Evolutionary conservation across 2,888 invertebrate species (phyloP).

Genomic region (Campoplex nolae): DNA sequence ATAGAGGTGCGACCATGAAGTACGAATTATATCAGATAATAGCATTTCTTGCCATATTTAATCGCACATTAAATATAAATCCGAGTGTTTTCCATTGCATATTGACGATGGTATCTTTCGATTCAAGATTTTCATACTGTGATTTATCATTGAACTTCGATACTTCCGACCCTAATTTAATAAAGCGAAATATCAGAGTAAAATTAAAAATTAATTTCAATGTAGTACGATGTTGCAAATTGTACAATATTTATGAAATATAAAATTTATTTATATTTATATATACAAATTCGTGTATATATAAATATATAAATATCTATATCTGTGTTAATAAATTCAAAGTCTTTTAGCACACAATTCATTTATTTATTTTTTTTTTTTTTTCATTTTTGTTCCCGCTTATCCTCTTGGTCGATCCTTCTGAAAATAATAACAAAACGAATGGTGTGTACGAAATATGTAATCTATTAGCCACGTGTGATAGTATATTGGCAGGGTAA

Average conservation of each 20-base stretch:
- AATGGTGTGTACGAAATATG: slow-evolving; percentile 4
- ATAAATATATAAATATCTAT: slow-evolving; percentile 60
- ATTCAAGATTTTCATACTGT: slow-evolving; percentile 39
- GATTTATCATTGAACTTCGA: slow-evolving; percentile 25
- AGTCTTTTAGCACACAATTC: slow-evolving; percentile 78
- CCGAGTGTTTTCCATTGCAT: slow-evolving; percentile 37
- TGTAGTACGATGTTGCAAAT: slow-evolving; percentile 66
- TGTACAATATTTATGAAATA: slow-evolving; percentile 59
- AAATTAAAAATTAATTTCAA: slow-evolving; percentile 53
- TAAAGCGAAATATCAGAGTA: slow-evolving; percentile 50
- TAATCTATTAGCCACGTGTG: slow-evolving; percentile 29
- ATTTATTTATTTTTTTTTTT: slow-evolving; percentile 69
- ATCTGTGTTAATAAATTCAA: slow-evolving; percentile 80
- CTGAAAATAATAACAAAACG: slow-evolving; percentile 32
- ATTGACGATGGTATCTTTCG: slow-evolving; percentile 20
- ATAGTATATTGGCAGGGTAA: slow-evolving; percentile 38
- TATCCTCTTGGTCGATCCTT: slow-evolving; percentile 60
- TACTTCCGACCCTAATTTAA: slow-evolving; percentile 53
- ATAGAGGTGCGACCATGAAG: slow-evolving; percentile 41
- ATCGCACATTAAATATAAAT: slow-evolving; percentile 50
- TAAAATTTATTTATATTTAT: slow-evolving; percentile 45
- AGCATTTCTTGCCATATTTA: slow-evolving; percentile 53
- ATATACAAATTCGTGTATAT: slow-evolving; percentile 50
- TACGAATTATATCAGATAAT: slow-evolving; percentile 37
- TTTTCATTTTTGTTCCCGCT: slow-evolving; percentile 77